Percentiles rank a stretch among this genome's conserved stretches.
phyloP scores from a whole-genome alignment of 1,140 invertebrate genomes.

The Sminthurides bifidus region DNA sequence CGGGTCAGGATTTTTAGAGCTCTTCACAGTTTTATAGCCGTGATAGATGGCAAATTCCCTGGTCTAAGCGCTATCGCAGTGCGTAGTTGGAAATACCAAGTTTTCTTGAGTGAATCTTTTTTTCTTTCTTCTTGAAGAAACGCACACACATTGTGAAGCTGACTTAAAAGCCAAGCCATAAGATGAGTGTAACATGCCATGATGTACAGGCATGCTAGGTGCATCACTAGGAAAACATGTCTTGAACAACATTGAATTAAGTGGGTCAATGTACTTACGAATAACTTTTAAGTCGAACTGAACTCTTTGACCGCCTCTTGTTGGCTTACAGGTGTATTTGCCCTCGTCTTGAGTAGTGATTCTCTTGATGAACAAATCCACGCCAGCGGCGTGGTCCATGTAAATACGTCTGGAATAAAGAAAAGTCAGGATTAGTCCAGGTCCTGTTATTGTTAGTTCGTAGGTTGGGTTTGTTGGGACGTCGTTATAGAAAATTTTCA shows the following conservation, averaged over 20 bases:
- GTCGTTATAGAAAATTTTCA: background rate
- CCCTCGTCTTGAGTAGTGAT: constrained; percentile 29
- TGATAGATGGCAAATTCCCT: too few relatives aligned
- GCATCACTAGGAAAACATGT: background rate
- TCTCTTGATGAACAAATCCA: constrained; percentile 27
- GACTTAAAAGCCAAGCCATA: too few relatives aligned
- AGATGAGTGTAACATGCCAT: too few relatives aligned
- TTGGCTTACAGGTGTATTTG: constrained; percentile 18
- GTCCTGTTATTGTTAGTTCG: too few relatives aligned
- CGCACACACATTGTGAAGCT: too few relatives aligned
- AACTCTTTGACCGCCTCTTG: constrained; percentile 1
- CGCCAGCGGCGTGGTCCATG: constrained; percentile 16
- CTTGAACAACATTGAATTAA: background rate
- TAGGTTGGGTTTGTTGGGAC: background rate
- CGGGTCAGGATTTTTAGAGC: too few relatives aligned
- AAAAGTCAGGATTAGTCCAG: background rate
- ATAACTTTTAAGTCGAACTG: constrained; percentile 29
- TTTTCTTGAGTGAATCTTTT: too few relatives aligned
- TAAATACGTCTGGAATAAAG: constrained; percentile 23
- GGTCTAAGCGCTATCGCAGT: too few relatives aligned
- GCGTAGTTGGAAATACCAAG: too few relatives aligned
- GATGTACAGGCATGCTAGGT: too few relatives aligned
- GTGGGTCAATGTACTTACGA: constrained; percentile 21
- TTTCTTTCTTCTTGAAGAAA: too few relatives aligned
- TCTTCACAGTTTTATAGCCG: too few relatives aligned